Percentiles rank a stretch among this genome's conserved stretches.
These are phyloP conservation scores for Malacoctenus gilli DNA, from an alignment of 2,797 vertebrate genomes.

Conservation along the genomic window DNA sequence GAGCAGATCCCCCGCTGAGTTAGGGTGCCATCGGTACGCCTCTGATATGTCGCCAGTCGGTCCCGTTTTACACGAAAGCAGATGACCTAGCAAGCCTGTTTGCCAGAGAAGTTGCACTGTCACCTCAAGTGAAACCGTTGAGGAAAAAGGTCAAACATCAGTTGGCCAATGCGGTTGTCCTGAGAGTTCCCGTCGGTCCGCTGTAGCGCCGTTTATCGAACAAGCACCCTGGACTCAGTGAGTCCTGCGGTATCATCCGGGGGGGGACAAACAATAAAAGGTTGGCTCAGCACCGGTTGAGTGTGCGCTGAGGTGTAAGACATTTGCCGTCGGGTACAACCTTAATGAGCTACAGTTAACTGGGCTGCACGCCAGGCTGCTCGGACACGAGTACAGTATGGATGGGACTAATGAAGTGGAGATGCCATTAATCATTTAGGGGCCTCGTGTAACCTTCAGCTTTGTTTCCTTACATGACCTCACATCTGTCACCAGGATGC, in stretches of 20 bases:
- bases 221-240: neutral
- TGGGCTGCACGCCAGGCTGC: conserved; percentile 38
- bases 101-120: no score
- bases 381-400: conserved; percentile 41
- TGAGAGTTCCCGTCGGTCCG: neutral
- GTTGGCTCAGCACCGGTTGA: conserved; percentile 10
- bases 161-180: no score
- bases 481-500: conserved; percentile 7
- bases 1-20: no score
- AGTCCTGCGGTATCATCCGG: neutral
- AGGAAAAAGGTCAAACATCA: no score
- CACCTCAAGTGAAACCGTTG: no score
- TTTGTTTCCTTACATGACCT: conserved; percentile 29
- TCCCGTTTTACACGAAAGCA: no score
- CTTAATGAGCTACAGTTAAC: conserved; percentile 37
- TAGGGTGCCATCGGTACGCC: no score
- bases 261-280: neutral
- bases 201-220: neutral
- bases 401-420: conserved; percentile 52
- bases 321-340: conserved; percentile 31
- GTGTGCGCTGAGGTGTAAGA: conserved; percentile 33
- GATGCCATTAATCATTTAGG: conserved; percentile 50
- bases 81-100: no score
- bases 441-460: conserved; percentile 44
- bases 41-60: no score